Percentiles rank a stretch among this genome's conserved stretches.
These are phyloP conservation scores for Dendronephthya gigantea DNA, from an alignment of 64 coral and sea anemone species.

Conservation along the genomic window DNA sequence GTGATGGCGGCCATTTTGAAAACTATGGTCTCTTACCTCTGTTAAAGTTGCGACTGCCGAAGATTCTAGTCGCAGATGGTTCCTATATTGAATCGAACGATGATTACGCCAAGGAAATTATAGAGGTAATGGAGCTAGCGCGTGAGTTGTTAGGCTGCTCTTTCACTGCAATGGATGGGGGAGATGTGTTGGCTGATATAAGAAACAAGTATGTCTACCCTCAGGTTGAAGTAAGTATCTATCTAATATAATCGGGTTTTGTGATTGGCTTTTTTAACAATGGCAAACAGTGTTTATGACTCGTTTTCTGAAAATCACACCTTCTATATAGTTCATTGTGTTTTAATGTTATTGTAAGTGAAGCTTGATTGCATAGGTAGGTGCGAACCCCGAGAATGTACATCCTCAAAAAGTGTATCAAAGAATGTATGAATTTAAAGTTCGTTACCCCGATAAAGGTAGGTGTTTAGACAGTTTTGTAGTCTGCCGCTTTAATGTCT, in stretches of 20 bases:
- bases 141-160: constrained; percentile 6
- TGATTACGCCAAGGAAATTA: constrained; percentile 1
- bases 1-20: constrained; percentile 48
- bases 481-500: too few species aligned
- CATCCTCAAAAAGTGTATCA: background rate
- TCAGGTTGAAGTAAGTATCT: too few species aligned
- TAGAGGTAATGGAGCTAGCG: background rate
- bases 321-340: too few species aligned
- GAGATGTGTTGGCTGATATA: constrained; percentile 26
- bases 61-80: constrained; percentile 30
- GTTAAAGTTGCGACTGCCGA: background rate
- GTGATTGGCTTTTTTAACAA: too few species aligned
- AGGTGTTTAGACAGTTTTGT: background rate
- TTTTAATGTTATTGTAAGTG: too few species aligned
- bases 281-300: too few species aligned
- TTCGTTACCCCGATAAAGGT: constrained; percentile 19
- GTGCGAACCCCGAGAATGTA: background rate
- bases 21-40: constrained; percentile 32
- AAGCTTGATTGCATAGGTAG: too few species aligned
- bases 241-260: too few species aligned
- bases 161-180: background rate
- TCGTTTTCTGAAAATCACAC: too few species aligned
- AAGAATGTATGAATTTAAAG: constrained; percentile 31
- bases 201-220: background rate
- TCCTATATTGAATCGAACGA: background rate